Percentiles rank a stretch among this genome's conserved stretches.
Conservation (phyloP, 2,113 vertebrate genomes). For the Scophthalmus maximus region DNA sequence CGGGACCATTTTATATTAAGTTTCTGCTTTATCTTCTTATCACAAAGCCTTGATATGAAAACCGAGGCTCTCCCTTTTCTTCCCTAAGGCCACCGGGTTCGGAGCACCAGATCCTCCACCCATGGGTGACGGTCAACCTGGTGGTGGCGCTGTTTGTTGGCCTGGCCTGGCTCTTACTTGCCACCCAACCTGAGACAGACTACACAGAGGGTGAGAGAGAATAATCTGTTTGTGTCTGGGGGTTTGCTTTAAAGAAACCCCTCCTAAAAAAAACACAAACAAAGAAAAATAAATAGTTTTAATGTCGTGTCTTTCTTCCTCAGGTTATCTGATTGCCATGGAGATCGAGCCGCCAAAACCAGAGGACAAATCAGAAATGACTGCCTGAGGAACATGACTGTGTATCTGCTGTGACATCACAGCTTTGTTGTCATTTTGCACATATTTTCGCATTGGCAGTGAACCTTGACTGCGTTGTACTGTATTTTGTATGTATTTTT, state of each 20-base stretch:
- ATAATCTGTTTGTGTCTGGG: background rate
- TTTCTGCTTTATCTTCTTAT: background rate
- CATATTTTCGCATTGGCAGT: conserved; percentile 45
- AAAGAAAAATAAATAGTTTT: background rate
- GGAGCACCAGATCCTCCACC: conserved; percentile 88
- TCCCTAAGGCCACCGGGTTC: conserved; percentile 83
- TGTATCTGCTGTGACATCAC: background rate
- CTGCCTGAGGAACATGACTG: conserved; percentile 62
- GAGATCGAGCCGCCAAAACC: conserved; percentile 83
- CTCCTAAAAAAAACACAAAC: too few species aligned
- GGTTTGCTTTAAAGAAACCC: background rate
- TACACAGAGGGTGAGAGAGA: conserved; percentile 87
- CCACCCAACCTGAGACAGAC: conserved; percentile 88
- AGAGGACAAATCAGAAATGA: conserved; percentile 82
- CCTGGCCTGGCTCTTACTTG: conserved; percentile 91
- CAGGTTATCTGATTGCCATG: conserved; percentile 87
- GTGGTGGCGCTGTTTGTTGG: conserved; percentile 92
- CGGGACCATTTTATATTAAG: background rate
- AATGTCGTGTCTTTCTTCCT: conserved; percentile 20
- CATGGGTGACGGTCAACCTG: conserved; percentile 94
- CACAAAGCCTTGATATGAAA: background rate
- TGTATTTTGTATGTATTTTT: conserved; percentile 51
- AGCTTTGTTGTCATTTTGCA: conserved; percentile 40
- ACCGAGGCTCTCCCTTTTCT: background rate
- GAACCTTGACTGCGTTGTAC: conserved; percentile 27